phyloP scores from a whole-genome alignment of 64 coral and sea anemone genomes.

The Acropora tenuis region DNA sequence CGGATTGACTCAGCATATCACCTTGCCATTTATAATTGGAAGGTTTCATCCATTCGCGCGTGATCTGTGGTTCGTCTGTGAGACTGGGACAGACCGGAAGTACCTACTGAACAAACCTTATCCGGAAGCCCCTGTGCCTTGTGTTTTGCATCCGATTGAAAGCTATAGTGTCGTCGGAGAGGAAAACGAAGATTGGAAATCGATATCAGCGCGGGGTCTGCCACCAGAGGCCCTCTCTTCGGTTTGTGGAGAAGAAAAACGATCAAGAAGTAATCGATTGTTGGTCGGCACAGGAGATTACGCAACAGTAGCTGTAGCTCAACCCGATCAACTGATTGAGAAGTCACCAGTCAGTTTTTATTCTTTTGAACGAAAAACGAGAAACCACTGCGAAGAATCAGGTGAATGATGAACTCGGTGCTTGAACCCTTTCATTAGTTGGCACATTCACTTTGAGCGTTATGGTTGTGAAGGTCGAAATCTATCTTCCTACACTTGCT shows the following conservation, averaged over 20 bases:
- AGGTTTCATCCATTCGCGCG: constrained; percentile 90
- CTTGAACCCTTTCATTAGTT: not conserved
- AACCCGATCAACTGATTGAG: constrained; percentile 77
- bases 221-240: constrained; percentile 29
- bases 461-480: no score
- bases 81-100: constrained; percentile 92
- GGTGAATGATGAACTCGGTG: not conserved
- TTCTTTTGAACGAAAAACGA: constrained; percentile 55
- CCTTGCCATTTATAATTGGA: constrained; percentile 96
- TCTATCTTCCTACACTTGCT: no score
- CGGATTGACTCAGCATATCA: constrained; percentile 69
- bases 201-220: constrained; percentile 76
- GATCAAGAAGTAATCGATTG: constrained; percentile 89
- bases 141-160: constrained; percentile 79
- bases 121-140: constrained; percentile 79
- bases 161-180: constrained; percentile 35
- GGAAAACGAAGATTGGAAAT: constrained; percentile 65
- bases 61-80: constrained; percentile 86
- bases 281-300: constrained; percentile 69
- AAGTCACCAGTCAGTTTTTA: constrained; percentile 87
- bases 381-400: constrained; percentile 3
- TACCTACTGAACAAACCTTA: constrained; percentile 85
- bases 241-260: constrained; percentile 63
- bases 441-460: not conserved
- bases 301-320: constrained; percentile 73